Conservation (phyloP, 2,113 vertebrate species). For the Perca flavescens region DNA sequence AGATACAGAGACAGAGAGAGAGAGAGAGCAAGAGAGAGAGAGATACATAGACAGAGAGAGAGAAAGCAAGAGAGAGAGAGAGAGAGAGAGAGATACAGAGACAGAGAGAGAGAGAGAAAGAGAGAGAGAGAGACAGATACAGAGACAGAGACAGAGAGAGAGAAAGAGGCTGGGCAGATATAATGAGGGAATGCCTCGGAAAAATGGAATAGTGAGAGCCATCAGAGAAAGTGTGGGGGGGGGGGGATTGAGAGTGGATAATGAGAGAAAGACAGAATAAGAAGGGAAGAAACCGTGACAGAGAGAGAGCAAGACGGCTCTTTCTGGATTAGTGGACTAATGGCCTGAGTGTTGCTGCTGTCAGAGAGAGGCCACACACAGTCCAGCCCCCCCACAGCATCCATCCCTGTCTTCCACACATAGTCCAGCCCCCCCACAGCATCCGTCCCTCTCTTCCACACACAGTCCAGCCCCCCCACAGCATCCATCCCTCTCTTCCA, state of each 20-base stretch:
- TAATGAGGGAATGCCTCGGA: conserved; percentile 10
- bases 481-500: conserved; percentile 22
- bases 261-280: conserved; percentile 13
- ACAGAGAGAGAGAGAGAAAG: not conserved
- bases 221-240: not conserved
- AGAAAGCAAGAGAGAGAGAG: too few relatives aligned
- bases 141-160: not conserved
- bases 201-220: not conserved
- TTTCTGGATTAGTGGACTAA: conserved; percentile 68
- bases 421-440: conserved; percentile 11
- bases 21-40: too few relatives aligned
- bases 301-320: conserved; percentile 7
- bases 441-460: conserved; percentile 35
- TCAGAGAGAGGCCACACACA: conserved; percentile 40
- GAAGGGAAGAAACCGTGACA: conserved; percentile 14
- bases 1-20: too few relatives aligned
- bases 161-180: not conserved
- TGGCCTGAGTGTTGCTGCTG: conserved; percentile 39
- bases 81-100: too few relatives aligned
- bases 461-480: conserved; percentile 1
- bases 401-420: not conserved
- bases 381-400: conserved; percentile 12
- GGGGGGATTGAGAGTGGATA: not conserved
- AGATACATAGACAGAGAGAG: too few relatives aligned
- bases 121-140: not conserved